Evolutionary conservation across 2,888 invertebrate species (phyloP).

Genomic region (Nomada ruficornis): DNA sequence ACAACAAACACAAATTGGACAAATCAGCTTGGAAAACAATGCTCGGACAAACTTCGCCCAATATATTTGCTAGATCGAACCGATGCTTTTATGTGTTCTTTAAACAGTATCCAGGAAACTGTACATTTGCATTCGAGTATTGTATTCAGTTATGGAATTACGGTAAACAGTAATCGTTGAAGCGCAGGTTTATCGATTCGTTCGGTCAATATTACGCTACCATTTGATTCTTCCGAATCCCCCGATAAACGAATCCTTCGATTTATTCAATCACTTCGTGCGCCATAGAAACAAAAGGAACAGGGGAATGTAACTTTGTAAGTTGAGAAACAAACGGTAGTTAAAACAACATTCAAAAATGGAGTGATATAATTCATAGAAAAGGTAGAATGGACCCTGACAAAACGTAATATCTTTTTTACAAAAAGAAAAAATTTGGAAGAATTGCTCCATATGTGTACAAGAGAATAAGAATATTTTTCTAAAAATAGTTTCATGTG

Average conservation of each 20-base stretch:
- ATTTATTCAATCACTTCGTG: no score
- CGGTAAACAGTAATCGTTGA: constrained; percentile 17
- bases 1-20: constrained; percentile 9
- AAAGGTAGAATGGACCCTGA: no score
- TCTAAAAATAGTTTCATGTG: no score
- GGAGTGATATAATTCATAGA: no score
- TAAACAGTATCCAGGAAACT: not conserved
- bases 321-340: not conserved
- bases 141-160: constrained; percentile 6
- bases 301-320: not conserved
- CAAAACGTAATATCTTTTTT: no score
- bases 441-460: no score
- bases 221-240: not conserved
- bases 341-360: no score
- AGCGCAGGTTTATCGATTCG: not conserved
- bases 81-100: constrained; percentile 22
- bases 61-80: not conserved
- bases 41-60: not conserved
- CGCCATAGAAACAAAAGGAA: no score
- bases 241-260: not conserved
- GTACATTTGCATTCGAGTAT: constrained; percentile 8
- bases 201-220: no score
- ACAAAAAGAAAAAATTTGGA: not conserved
- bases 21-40: not conserved
- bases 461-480: no score